Evolutionary conservation across 1,140 invertebrate genomes (phyloP).

Genomic region (Tetramorium alpestre): DNA sequence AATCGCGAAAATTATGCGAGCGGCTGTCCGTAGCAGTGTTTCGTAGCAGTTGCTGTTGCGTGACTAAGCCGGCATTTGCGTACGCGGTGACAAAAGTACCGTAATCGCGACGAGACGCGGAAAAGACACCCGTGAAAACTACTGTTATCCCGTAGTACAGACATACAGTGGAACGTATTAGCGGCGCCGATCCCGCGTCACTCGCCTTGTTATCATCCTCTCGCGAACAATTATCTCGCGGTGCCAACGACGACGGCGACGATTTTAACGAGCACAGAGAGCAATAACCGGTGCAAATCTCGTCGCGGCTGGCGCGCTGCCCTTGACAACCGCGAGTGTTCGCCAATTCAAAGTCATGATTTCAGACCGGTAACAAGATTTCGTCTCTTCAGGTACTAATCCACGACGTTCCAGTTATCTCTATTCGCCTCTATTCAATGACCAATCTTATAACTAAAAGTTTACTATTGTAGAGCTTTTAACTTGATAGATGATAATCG

Average conservation of each 20-base stretch:
- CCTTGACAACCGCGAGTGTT: slow-evolving; percentile 40
- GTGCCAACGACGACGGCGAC: not conserved
- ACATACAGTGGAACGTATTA: not conserved
- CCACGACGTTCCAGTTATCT: not conserved
- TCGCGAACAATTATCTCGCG: slow-evolving; percentile 32
- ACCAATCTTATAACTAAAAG: not conserved
- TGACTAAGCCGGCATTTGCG: not conserved
- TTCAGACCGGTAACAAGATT: slow-evolving; percentile 1
- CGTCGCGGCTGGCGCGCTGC: slow-evolving; percentile 42
- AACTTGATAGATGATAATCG: slow-evolving; percentile 6
- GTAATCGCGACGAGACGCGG: slow-evolving; percentile 22
- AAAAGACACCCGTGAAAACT: slow-evolving; percentile 6
- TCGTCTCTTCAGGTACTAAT: not conserved
- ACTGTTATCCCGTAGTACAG: slow-evolving; percentile 8
- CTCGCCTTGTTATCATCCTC: not conserved
- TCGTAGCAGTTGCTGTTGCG: not conserved
- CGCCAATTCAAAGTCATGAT: slow-evolving; percentile 7
- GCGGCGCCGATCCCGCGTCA: not conserved
- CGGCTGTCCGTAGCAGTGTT: not conserved
- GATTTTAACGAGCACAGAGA: slow-evolving; percentile 56
- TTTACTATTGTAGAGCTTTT: not conserved
- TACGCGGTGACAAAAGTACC: slow-evolving; percentile 39
- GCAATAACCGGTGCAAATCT: slow-evolving; percentile 37
- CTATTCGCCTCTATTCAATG: not conserved
- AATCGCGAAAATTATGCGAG: not conserved